phyloP scores from a whole-genome alignment of 1,140 invertebrate genomes.

The Hyposmocoma kahamanoa region DNA sequence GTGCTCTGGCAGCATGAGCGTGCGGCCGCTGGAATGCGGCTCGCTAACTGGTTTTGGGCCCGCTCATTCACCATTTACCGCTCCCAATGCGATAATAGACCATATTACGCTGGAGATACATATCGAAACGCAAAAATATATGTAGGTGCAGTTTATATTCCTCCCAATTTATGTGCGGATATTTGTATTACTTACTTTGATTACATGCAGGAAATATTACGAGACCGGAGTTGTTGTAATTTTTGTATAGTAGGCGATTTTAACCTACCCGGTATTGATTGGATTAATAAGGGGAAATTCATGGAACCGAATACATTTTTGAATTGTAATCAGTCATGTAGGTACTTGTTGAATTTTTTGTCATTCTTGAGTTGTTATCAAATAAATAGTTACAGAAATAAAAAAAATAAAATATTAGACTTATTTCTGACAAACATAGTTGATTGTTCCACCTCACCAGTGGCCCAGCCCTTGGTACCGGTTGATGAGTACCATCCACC shows the following conservation, averaged over 20 bases:
- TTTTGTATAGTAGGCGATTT: conserved; percentile 3
- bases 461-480: neutral
- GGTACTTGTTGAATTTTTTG: neutral
- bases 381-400: neutral
- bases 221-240: neutral
- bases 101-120: neutral
- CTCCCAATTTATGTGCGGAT: conserved; percentile 2
- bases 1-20: too few species aligned
- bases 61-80: neutral
- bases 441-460: neutral
- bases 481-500: neutral
- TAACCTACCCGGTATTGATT: neutral
- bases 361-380: neutral
- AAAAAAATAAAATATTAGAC: neutral
- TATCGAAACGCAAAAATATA: neutral
- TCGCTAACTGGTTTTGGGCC: neutral
- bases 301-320: neutral
- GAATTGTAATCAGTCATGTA: neutral
- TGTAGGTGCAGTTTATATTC: conserved; percentile 7
- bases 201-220: neutral
- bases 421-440: neutral
- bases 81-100: too few species aligned
- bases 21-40: neutral
- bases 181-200: conserved; percentile 1
- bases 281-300: neutral